A percentile compares a stretch with the other conserved stretches of the same genome.
phyloP scores from a whole-genome alignment of 2,113 vertebrate genomes.

The Piliocolobus tephrosceles region DNA sequence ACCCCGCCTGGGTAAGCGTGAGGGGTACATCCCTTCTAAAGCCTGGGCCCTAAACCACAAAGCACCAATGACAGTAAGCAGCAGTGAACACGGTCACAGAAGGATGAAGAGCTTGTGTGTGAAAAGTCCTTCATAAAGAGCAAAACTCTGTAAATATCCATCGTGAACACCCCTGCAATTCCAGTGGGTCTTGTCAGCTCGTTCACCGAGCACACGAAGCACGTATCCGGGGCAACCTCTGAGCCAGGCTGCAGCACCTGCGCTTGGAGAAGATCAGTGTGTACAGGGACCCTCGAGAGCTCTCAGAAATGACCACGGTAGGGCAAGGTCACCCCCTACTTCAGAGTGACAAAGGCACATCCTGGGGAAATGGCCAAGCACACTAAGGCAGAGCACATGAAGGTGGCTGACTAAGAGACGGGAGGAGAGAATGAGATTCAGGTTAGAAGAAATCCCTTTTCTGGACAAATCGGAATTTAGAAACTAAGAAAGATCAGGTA shows the following conservation, averaged over 20 bases:
- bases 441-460: not conserved
- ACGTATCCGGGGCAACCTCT: not conserved
- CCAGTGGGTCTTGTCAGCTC: fast-evolving
- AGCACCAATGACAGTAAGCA: no score
- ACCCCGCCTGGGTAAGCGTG: not conserved
- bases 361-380: no score
- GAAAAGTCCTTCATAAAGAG: fast-evolving
- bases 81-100: fast-evolving
- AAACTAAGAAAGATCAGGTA: not conserved
- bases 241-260: not conserved
- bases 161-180: fast-evolving
- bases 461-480: not conserved
- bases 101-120: fast-evolving
- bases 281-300: no score
- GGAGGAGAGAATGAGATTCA: fast-evolving
- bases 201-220: fast-evolving
- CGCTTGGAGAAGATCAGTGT: not conserved
- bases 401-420: no score
- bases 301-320: not conserved
- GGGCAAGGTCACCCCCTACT: fast-evolving
- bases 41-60: not conserved
- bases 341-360: not conserved
- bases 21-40: not conserved
- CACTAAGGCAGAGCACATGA: fast-evolving
- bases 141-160: not conserved